A percentile compares a stretch with the other conserved stretches of the same genome.
These are phyloP conservation scores for Drosophila nikananu DNA, from an alignment of 1,140 invertebrate genomes.

Conservation along the genomic window DNA sequence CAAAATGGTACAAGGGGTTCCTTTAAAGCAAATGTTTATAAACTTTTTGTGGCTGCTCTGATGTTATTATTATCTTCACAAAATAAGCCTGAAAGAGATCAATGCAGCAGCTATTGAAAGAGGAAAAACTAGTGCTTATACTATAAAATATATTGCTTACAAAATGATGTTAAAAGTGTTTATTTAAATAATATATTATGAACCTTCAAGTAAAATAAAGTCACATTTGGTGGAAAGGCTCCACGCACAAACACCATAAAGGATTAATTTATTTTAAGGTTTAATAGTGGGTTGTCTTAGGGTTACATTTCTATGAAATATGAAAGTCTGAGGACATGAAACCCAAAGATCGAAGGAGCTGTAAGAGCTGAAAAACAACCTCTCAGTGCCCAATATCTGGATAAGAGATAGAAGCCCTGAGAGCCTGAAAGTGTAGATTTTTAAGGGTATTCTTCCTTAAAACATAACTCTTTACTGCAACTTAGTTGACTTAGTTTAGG, in stretches of 20 bases:
- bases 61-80: constrained; percentile 17
- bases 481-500: too few relatives aligned
- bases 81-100: background rate
- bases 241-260: background rate
- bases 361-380: too few relatives aligned
- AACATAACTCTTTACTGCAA: too few relatives aligned
- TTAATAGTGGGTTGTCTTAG: background rate
- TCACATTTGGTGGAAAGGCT: too few relatives aligned
- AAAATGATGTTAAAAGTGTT: background rate
- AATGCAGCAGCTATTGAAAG: background rate
- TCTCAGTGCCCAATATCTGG: too few relatives aligned
- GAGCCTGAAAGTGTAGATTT: too few relatives aligned
- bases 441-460: too few relatives aligned
- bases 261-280: background rate
- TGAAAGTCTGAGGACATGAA: too few relatives aligned
- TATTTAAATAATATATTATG: background rate
- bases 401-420: too few relatives aligned
- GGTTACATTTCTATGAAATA: background rate
- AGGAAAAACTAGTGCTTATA: background rate
- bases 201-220: too few relatives aligned
- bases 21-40: background rate
- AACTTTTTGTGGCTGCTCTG: background rate
- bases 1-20: background rate
- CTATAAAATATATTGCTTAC: background rate
- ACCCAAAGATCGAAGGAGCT: too few relatives aligned